A percentile compares a stretch with the other conserved stretches of the same genome.
Conservation (phyloP, 2,888 invertebrate genomes). For the Clistopyga incitator region DNA sequence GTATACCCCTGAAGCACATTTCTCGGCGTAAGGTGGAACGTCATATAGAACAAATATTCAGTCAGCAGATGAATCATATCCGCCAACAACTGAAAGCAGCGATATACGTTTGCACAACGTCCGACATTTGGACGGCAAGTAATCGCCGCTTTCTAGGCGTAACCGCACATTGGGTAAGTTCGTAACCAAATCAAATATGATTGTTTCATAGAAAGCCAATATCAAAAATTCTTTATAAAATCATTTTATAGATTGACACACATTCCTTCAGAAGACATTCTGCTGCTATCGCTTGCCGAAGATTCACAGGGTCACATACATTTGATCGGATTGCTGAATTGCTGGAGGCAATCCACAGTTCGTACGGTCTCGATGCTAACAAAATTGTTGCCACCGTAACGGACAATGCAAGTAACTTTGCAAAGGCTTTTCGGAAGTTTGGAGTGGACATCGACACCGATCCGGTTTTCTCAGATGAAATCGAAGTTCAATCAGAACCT, state of each 20-base stretch:
- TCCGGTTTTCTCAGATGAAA: neutral
- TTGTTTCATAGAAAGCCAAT: neutral
- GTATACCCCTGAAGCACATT: conserved; percentile 16
- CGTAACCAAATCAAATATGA: conserved; percentile 12
- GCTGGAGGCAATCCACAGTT: conserved; percentile 32
- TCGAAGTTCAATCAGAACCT: neutral
- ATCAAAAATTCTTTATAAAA: neutral
- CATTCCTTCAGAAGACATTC: conserved; percentile 27
- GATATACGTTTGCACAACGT: conserved; percentile 50
- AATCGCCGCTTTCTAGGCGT: conserved; percentile 52
- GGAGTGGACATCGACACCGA: neutral
- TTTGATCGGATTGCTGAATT: conserved; percentile 37
- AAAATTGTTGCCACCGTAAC: conserved; percentile 54
- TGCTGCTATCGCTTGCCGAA: conserved; percentile 48
- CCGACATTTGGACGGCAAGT: conserved; percentile 54
- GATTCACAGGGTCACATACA: conserved; percentile 53
- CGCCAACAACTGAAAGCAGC: conserved; percentile 6
- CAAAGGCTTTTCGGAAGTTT: conserved; percentile 43
- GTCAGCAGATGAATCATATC: conserved; percentile 27
- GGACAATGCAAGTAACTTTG: conserved; percentile 50
- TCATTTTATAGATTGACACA: conserved; percentile 45
- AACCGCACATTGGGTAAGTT: conserved; percentile 42
- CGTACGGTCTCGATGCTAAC: conserved; percentile 23
- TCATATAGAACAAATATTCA: neutral
- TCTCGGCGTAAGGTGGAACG: conserved; percentile 7